Evolutionary conservation across 1,140 invertebrate species (phyloP).

Genomic region (Panonychus citri): DNA sequence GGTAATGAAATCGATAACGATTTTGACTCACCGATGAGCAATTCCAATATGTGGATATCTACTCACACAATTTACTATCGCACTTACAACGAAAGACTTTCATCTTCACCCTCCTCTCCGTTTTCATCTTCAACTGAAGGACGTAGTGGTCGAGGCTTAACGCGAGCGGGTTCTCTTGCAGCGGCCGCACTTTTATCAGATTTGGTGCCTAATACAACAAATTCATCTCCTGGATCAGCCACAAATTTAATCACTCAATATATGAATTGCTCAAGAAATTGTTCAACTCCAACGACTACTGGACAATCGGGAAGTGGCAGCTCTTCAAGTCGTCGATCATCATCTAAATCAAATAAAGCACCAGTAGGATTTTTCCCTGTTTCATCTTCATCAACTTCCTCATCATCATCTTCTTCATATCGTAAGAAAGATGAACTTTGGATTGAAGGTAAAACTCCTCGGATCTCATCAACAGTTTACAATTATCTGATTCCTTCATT

Average conservation of each 20-base stretch:
- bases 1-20: constrained; percentile 73
- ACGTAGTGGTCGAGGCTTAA: too few relatives aligned
- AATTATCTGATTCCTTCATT: constrained; percentile 40
- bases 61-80: constrained; percentile 68
- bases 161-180: too few relatives aligned
- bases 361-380: background rate
- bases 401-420: constrained; percentile 16
- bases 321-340: too few relatives aligned
- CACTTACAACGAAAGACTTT: background rate
- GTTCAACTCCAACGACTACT: background rate
- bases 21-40: constrained; percentile 61
- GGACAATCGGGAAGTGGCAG: too few relatives aligned
- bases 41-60: constrained; percentile 75
- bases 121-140: background rate
- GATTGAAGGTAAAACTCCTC: constrained; percentile 50
- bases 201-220: too few relatives aligned
- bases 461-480: constrained; percentile 39
- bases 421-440: constrained; percentile 49
- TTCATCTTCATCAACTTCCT: too few relatives aligned
- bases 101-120: background rate
- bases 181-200: too few relatives aligned
- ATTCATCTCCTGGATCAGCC: background rate
- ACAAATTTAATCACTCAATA: background rate
- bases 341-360: background rate
- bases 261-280: background rate